Conservation (phyloP, 2,113 vertebrate species). For the Neomonachus schauinslandi region DNA sequence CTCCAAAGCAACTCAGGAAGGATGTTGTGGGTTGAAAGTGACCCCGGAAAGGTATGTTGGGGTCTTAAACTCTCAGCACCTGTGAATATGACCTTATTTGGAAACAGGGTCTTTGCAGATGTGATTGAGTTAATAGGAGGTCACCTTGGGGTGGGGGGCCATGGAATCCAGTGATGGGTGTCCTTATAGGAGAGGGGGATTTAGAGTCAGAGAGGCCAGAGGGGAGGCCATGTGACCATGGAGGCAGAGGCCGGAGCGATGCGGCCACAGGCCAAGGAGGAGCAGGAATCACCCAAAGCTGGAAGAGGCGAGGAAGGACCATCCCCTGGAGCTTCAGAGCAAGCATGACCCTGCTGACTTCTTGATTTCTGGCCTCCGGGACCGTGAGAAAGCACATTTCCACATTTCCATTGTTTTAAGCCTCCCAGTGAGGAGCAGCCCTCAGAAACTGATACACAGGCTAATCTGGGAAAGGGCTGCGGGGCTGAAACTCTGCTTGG, state of each 20-base stretch:
- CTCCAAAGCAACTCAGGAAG: neutral
- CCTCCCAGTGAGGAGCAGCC: accelerated
- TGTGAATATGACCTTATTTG: neutral
- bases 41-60: neutral
- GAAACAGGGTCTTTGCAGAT: neutral
- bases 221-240: too few species aligned
- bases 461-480: neutral
- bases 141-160: too few species aligned
- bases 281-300: neutral
- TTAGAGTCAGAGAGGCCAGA: neutral
- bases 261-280: accelerated
- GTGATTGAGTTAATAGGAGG: neutral
- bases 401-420: neutral
- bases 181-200: neutral
- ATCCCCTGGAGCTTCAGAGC: too few species aligned
- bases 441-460: neutral
- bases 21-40: neutral
- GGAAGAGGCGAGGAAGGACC: accelerated
- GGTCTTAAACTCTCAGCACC: neutral
- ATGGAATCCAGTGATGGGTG: neutral
- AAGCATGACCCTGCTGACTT: accelerated
- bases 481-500: neutral
- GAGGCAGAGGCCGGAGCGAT: neutral
- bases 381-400: too few species aligned
- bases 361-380: neutral